Evolutionary conservation across 1,140 invertebrate genomes (phyloP).

Genomic region (Calosoma granatense): DNA sequence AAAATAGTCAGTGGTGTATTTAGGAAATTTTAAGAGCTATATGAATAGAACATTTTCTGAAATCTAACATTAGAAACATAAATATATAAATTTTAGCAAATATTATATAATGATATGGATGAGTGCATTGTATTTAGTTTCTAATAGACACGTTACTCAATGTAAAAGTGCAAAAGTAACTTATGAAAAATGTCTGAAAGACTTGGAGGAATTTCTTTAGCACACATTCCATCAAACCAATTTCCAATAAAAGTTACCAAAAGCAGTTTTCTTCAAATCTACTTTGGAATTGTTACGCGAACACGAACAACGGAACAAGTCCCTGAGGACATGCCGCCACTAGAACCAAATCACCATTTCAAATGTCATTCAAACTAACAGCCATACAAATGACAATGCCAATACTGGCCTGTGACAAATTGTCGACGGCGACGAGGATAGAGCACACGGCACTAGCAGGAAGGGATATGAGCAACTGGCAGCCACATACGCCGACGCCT

Average conservation of each 20-base stretch:
- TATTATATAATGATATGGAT: no score
- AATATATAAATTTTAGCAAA: no score
- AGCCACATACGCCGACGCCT: no score
- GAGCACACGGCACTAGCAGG: no score
- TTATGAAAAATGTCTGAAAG: not conserved
- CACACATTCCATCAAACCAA: slow-evolving; percentile 6
- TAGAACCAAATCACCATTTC: slow-evolving; percentile 3
- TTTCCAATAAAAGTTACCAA: slow-evolving; percentile 8
- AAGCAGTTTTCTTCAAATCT: slow-evolving; percentile 4
- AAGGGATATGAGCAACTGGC: no score
- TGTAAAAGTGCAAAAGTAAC: no score
- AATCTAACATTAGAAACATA: no score
- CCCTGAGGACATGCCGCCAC: not conserved
- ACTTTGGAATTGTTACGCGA: slow-evolving; percentile 6
- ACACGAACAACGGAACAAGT: not conserved
- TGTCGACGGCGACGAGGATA: not conserved
- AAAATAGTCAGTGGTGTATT: no score
- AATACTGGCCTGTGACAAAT: slow-evolving; percentile 4
- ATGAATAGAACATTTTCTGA: no score
- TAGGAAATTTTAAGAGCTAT: no score
- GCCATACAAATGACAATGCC: slow-evolving; percentile 6
- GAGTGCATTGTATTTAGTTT: no score
- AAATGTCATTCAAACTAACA: slow-evolving; percentile 8
- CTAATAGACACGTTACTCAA: no score
- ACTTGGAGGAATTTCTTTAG: not conserved